phyloP scores from a whole-genome alignment of 2,113 vertebrate genomes.

The Natator depressus region DNA sequence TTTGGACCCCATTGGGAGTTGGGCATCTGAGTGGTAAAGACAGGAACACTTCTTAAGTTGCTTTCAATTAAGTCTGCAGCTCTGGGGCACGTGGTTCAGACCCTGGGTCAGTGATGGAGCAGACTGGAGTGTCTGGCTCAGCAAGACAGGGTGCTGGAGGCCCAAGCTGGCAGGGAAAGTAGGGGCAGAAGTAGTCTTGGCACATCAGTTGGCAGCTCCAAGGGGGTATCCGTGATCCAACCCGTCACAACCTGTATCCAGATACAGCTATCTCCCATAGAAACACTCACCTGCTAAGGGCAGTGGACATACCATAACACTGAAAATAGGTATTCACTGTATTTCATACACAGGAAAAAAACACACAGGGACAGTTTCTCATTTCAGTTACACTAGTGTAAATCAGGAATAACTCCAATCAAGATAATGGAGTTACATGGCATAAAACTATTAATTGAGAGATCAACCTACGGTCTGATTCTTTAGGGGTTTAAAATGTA shows the following conservation, averaged over 20 bases:
- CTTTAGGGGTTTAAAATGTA: background rate
- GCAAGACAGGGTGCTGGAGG: too few species aligned
- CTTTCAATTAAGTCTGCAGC: too few species aligned
- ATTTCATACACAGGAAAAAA: background rate
- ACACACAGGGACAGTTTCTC: background rate
- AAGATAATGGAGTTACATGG: background rate
- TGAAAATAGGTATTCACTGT: background rate
- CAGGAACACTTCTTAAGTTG: too few species aligned
- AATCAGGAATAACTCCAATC: background rate
- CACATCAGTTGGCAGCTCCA: too few species aligned
- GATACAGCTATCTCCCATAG: background rate
- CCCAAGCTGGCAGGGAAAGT: too few species aligned
- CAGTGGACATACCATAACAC: background rate
- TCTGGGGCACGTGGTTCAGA: too few species aligned
- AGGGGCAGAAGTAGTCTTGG: too few species aligned
- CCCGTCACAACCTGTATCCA: background rate
- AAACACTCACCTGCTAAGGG: background rate
- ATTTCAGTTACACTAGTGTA: background rate
- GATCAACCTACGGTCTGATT: conserved; percentile 4
- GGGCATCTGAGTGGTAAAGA: too few species aligned
- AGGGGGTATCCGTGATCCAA: too few species aligned
- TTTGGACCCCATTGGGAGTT: too few species aligned
- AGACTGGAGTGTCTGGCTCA: too few species aligned
- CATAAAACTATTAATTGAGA: background rate
- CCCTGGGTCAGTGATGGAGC: too few species aligned